Conservation (phyloP, 2,113 vertebrate species). For the Oncorhynchus masou region DNA sequence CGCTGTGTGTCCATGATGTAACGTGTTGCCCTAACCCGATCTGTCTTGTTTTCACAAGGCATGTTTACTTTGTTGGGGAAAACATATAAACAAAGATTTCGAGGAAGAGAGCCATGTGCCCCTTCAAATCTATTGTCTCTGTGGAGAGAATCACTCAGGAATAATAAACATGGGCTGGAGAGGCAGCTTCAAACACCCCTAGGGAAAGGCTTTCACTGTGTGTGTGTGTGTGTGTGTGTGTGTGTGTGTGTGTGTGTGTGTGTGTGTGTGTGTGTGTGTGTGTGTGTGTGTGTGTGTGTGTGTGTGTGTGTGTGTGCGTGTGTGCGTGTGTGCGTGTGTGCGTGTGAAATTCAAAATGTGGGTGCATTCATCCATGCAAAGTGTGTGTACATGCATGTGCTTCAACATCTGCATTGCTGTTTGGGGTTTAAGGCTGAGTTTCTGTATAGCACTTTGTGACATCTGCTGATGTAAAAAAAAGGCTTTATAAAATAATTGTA, state of each 20-base stretch:
- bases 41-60: background rate
- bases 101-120: slow-evolving; percentile 1
- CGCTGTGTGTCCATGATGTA: background rate
- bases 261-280: background rate
- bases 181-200: slow-evolving; percentile 76
- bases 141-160: slow-evolving; percentile 80
- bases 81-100: slow-evolving; percentile 16
- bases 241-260: too few species aligned
- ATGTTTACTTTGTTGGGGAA: background rate
- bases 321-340: background rate
- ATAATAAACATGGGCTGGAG: slow-evolving; percentile 81
- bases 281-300: too few species aligned
- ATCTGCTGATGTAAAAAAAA: too few species aligned
- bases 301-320: too few species aligned
- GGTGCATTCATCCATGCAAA: background rate
- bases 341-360: background rate
- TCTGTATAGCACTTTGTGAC: too few species aligned
- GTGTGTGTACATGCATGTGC: background rate
- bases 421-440: too few species aligned
- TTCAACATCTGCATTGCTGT: too few species aligned
- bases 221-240: too few species aligned
- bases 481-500: too few species aligned
- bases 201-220: slow-evolving; percentile 64
- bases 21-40: background rate
- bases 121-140: slow-evolving; percentile 79